Base-by-base conservation (phyloP, 2,113 vertebrate genomes). In the Xenopus laevis region DNA sequence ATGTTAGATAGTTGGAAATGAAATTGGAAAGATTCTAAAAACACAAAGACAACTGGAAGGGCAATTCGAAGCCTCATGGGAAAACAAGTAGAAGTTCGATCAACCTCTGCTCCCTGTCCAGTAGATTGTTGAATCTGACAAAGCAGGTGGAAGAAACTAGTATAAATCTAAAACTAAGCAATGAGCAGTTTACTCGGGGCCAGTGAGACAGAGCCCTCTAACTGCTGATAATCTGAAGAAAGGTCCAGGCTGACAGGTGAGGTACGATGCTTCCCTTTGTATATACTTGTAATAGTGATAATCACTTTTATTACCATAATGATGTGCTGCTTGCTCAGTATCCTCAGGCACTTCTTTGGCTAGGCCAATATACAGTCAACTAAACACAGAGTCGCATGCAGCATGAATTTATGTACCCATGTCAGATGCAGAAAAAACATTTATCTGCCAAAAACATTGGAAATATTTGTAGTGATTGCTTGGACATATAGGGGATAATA, bases 241-340 rank as follows among this genome's bases (percentile, higher is more conserved):
- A 95, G 77, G 81, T 91, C 21, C 90, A 94, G 74, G 84, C 58
- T 11, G 91, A 93, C 66, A 89, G 89, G 94, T 94, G 71, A 84
- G 81, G 30, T 59, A 78, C n/a, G 57, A n/a, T 20, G 6, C n/a
- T 44, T 18, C 44, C 7, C 10, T 55, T 55, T 50, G 47, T 50
- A 13, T 50, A 13, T 40, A 40, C 2, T 6, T 9, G 33, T 40
- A 6, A 40, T 40, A 9, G 3, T 27, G 1, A 27, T 27, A 27
- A 27, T 27, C 23, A 27, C 23, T 27, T 1, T n/a, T n/a, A n/a
- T 27, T 27, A 27, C 2, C 23, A 27, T 27, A 27, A 27, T 27
- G 23, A 27, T 27, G 23, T 27, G 23, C 23, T 27, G 23, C 4
- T 27, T 27, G 23, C 23, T 4, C 23, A 27, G 23, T 27, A 27